phyloP scores from a whole-genome alignment of 1,140 invertebrate species.

The Cherax destructor region DNA sequence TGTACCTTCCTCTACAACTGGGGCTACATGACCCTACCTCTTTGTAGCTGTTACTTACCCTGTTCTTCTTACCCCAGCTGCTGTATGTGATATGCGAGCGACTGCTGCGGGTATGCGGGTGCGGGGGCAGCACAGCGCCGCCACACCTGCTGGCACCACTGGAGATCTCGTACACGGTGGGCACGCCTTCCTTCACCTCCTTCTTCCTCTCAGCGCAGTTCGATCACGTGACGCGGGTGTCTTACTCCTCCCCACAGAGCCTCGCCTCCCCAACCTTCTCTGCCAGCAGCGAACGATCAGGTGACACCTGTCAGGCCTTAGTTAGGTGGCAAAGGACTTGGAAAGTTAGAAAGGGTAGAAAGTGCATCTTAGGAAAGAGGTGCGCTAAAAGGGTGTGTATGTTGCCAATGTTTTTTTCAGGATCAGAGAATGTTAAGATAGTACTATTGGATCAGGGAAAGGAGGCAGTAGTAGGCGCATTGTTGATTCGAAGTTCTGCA shows the following conservation, averaged over 20 bases:
- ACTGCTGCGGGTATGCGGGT: slow-evolving; percentile 81
- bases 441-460: no score
- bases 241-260: slow-evolving; percentile 68
- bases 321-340: background rate
- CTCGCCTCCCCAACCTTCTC: slow-evolving; percentile 58
- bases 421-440: no score
- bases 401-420: no score
- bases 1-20: background rate
- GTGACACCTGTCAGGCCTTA: background rate
- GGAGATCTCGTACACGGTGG: slow-evolving; percentile 71
- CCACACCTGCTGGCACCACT: slow-evolving; percentile 68
- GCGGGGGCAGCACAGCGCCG: slow-evolving; percentile 57
- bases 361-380: no score
- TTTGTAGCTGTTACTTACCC: slow-evolving; percentile 72
- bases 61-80: slow-evolving; percentile 78
- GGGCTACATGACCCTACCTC: slow-evolving; percentile 76
- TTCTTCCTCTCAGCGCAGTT: slow-evolving; percentile 72
- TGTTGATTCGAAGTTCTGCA: no score
- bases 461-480: no score
- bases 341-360: no score
- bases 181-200: slow-evolving; percentile 72
- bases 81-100: slow-evolving; percentile 86
- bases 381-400: no score
- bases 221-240: slow-evolving; percentile 64
- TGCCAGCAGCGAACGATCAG: slow-evolving; percentile 42